Evolutionary conservation across 2,888 invertebrate genomes (phyloP).

Genomic region (Cephalotes varians): DNA sequence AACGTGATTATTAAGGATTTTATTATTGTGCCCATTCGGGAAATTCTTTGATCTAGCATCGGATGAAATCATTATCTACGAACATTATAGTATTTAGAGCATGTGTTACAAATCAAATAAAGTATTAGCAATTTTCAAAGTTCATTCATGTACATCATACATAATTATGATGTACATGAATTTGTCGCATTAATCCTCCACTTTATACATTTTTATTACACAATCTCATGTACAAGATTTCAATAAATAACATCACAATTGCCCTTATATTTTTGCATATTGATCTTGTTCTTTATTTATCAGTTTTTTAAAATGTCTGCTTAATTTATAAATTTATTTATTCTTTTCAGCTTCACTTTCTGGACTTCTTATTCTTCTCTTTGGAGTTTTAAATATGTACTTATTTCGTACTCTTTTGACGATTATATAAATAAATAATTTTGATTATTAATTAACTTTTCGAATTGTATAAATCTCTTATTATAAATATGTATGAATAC

Average conservation of each 20-base stretch:
- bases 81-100: slow-evolving; percentile 25
- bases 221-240: not conserved
- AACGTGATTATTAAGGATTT: slow-evolving; percentile 72
- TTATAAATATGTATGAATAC: not conserved
- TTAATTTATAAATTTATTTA: not conserved
- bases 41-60: slow-evolving; percentile 20
- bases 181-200: not conserved
- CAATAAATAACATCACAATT: not conserved
- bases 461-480: not conserved
- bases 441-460: not conserved
- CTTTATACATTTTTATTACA: not conserved
- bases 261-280: not conserved
- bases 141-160: too few relatives aligned
- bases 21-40: slow-evolving; percentile 69
- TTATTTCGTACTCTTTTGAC: not conserved
- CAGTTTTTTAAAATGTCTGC: not conserved
- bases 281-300: not conserved
- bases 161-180: not conserved
- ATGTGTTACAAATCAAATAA: slow-evolving; percentile 22
- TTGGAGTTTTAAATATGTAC: not conserved
- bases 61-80: slow-evolving; percentile 1
- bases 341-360: not conserved
- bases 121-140: slow-evolving; percentile 3
- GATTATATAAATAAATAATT: not conserved
- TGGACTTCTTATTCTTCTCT: not conserved